A percentile compares a stretch with the other conserved stretches of the same genome.
Evolutionary conservation across 2,888 invertebrate genomes (phyloP).

Genomic region (Thera britannica): DNA sequence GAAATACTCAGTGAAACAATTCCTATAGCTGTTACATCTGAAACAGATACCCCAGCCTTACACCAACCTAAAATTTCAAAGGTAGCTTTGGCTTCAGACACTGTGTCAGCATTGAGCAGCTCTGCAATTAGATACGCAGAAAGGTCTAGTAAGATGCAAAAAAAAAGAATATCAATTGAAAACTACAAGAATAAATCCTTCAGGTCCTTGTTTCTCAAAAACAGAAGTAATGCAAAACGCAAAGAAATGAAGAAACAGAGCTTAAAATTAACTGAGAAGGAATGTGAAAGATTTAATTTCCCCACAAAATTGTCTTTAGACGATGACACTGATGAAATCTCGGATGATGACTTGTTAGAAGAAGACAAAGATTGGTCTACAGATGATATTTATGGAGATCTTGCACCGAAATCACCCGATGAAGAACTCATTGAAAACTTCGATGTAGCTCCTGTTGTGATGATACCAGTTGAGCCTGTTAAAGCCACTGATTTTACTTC

Average conservation of each 20-base stretch:
- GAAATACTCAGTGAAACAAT: slow-evolving; percentile 74
- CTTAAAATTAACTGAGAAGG: slow-evolving; percentile 77
- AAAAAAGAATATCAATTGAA: slow-evolving; percentile 79
- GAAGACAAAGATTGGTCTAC: slow-evolving; percentile 43
- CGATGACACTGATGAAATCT: slow-evolving; percentile 56
- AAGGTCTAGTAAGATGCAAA: slow-evolving; percentile 61
- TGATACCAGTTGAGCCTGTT: slow-evolving; percentile 74
- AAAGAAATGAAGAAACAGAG: slow-evolving; percentile 70
- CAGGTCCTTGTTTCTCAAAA: slow-evolving; percentile 45
- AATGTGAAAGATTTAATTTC: slow-evolving; percentile 77
- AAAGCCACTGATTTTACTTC: slow-evolving; percentile 48
- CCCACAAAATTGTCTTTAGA: slow-evolving; percentile 59
- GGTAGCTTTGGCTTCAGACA: slow-evolving; percentile 62
- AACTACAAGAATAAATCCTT: slow-evolving; percentile 74
- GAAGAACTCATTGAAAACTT: slow-evolving; percentile 50
- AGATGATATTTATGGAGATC: slow-evolving; percentile 59
- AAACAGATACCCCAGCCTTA: slow-evolving; percentile 63
- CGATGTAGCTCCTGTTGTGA: slow-evolving; percentile 56
- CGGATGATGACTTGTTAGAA: slow-evolving; percentile 58
- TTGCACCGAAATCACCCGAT: slow-evolving; percentile 76
- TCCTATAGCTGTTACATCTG: slow-evolving; percentile 52
- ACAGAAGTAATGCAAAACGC: slow-evolving; percentile 30
- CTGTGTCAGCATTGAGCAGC: slow-evolving; percentile 65
- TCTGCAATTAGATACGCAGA: slow-evolving; percentile 60
- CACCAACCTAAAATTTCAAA: slow-evolving; percentile 77